These are phyloP conservation scores for Pegea sp. DNA, from an alignment of 23 tunicate genomes.

Conservation along the genomic window DNA sequence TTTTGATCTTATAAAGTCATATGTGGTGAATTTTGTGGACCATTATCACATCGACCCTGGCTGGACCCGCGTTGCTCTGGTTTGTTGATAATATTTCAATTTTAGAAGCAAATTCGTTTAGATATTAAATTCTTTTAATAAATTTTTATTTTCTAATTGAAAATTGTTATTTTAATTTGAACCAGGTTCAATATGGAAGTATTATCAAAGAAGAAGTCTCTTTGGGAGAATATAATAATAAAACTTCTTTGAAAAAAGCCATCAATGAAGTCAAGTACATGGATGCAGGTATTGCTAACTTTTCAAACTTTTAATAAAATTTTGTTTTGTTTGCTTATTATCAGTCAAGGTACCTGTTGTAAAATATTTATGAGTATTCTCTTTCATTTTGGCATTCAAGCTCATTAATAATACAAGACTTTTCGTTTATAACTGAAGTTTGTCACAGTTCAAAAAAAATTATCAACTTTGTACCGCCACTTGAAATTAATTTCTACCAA, in stretches of 20 bases:
- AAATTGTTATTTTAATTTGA: not conserved
- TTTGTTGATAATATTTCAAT: not conserved
- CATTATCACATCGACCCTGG: not conserved
- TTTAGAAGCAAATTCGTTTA: not conserved
- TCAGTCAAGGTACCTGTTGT: too few relatives aligned
- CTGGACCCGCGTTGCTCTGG: slow-evolving; percentile 1
- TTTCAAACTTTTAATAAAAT: too few relatives aligned
- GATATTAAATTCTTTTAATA: not conserved
- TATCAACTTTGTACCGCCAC: too few relatives aligned
- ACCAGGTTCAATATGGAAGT: not conserved
- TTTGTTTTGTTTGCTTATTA: too few relatives aligned
- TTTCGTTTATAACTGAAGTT: too few relatives aligned
- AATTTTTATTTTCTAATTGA: not conserved
- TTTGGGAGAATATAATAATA: not conserved
- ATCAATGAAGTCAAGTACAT: not conserved
- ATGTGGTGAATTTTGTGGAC: not conserved
- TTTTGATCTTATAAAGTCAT: not conserved
- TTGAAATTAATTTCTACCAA: too few relatives aligned
- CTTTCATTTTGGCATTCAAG: too few relatives aligned
- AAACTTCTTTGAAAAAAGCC: not conserved
- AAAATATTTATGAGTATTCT: too few relatives aligned
- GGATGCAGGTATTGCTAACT: not conserved
- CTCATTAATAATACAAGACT: too few relatives aligned
- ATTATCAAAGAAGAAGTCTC: not conserved
- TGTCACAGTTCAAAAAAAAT: too few relatives aligned